Evolutionary conservation across 2,113 vertebrate species (phyloP).

Genomic region (Prionailurus bengalensis): DNA sequence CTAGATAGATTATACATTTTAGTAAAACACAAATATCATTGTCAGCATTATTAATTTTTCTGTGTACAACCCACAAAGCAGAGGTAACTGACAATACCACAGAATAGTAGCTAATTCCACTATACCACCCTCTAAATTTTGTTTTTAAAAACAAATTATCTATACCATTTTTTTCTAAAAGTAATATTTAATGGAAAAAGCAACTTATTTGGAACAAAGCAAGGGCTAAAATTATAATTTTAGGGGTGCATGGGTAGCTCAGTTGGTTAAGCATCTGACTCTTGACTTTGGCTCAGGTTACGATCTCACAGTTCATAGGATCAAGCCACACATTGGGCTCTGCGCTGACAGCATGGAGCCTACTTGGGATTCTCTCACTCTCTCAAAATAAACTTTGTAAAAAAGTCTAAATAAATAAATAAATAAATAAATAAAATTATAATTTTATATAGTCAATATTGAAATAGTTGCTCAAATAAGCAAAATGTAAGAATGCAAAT

Average conservation of each 20-base stretch:
- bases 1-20: not conserved
- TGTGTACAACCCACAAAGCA: not conserved
- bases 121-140: not conserved
- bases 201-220: not conserved
- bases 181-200: not conserved
- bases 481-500: not conserved
- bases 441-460: not conserved
- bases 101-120: not conserved
- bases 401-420: too few relatives aligned
- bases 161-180: not conserved
- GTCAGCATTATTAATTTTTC: slow-evolving; percentile 43
- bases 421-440: not conserved
- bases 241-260: not conserved
- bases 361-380: too few relatives aligned
- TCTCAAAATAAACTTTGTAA: too few relatives aligned
- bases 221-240: not conserved
- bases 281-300: too few relatives aligned
- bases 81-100: not conserved
- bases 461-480: slow-evolving; percentile 1
- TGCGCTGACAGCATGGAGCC: too few relatives aligned
- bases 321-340: too few relatives aligned
- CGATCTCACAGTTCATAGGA: too few relatives aligned
- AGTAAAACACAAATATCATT: not conserved
- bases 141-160: not conserved
- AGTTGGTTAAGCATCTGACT: too few relatives aligned